Percentiles rank a stretch among this genome's conserved stretches.
phyloP scores from a whole-genome alignment of 2,797 vertebrate species.

The Taenioides sp. region DNA sequence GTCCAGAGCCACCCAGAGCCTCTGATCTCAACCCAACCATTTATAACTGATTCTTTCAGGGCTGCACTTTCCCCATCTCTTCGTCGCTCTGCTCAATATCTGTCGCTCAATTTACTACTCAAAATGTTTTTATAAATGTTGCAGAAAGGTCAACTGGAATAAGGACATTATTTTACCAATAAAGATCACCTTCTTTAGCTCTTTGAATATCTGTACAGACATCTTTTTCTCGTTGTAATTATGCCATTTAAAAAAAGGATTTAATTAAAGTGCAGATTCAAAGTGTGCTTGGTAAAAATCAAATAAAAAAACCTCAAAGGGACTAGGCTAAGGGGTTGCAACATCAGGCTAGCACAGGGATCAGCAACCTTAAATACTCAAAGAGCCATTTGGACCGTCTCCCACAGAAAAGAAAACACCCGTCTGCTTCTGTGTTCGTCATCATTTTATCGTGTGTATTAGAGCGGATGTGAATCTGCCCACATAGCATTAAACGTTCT shows the following conservation, averaged over 20 bases:
- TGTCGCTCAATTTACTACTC: conserved; percentile 36
- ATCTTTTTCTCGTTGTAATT: neutral
- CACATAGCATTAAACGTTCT: too few species aligned
- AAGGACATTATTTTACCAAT: conserved; percentile 42
- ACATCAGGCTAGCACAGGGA: too few species aligned
- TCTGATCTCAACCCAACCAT: conserved; percentile 67
- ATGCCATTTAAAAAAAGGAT: neutral
- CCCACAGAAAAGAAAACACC: too few species aligned
- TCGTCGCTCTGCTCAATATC: conserved; percentile 16
- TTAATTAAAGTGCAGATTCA: neutral
- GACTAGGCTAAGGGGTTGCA: neutral
- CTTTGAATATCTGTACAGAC: neutral
- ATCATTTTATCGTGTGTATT: too few species aligned
- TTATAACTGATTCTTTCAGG: conserved; percentile 74
- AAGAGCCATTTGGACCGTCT: too few species aligned
- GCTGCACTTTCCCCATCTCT: conserved; percentile 42
- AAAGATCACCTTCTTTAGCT: conserved; percentile 19
- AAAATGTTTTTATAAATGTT: conserved; percentile 34
- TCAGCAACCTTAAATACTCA: too few species aligned
- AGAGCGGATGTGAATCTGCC: too few species aligned
- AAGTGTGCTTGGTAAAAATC: neutral
- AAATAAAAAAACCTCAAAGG: neutral
- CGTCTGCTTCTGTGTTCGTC: too few species aligned
- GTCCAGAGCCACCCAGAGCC: conserved; percentile 45
- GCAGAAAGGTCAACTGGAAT: conserved; percentile 39